These are phyloP conservation scores for Tortricodes alternella DNA, from an alignment of 2,888 invertebrate genomes.

Conservation along the genomic window DNA sequence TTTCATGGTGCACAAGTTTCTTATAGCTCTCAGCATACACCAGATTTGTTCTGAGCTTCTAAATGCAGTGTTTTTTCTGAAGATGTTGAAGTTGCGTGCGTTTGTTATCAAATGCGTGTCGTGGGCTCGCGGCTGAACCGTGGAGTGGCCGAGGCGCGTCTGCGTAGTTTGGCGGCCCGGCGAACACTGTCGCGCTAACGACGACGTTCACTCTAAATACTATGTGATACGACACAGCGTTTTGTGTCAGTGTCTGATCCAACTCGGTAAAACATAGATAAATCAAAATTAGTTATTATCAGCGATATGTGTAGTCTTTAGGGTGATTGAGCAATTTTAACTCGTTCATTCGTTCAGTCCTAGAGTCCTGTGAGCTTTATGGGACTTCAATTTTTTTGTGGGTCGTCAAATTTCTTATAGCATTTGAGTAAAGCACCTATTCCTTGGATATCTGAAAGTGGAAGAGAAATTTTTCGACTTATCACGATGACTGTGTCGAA, in stretches of 20 bases:
- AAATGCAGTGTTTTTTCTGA: not conserved
- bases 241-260: not conserved
- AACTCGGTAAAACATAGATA: too few species aligned
- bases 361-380: too few species aligned
- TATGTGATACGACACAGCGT: constrained; percentile 4
- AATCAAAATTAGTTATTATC: too few species aligned
- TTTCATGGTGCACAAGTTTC: constrained; percentile 70
- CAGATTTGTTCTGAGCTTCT: constrained; percentile 3
- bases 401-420: too few species aligned
- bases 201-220: constrained; percentile 5
- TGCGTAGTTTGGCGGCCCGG: constrained; percentile 52
- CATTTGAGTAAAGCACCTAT: too few species aligned
- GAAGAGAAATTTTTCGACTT: not conserved
- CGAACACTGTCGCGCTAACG: constrained; percentile 57
- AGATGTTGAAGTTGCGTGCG: constrained; percentile 2
- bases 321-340: too few species aligned
- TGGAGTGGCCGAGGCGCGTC: constrained; percentile 62
- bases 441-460: too few species aligned
- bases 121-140: constrained; percentile 42
- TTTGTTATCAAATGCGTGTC: constrained; percentile 30
- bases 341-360: too few species aligned
- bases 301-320: too few species aligned
- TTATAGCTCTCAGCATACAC: constrained; percentile 66
- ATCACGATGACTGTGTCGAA: not conserved
- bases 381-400: too few species aligned